phyloP scores from a whole-genome alignment of 2,113 vertebrate species.

The Tyrannus savana region DNA sequence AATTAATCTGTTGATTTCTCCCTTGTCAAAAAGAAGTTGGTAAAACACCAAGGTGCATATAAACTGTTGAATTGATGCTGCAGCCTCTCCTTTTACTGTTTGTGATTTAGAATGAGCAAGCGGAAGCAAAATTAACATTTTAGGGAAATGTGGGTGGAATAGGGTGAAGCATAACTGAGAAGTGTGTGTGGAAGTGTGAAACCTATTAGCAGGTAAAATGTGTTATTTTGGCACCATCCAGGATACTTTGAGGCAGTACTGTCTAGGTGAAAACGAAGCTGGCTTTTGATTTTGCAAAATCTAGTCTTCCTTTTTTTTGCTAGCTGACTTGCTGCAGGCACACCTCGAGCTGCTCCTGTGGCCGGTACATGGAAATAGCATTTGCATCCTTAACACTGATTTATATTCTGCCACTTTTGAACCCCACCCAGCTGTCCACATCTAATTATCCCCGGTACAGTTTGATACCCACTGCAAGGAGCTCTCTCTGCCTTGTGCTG shows the following conservation, averaged over 20 bases:
- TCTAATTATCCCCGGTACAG: accelerated
- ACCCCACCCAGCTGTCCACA: too few species aligned
- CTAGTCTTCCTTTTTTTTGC: not conserved
- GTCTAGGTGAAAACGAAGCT: not conserved
- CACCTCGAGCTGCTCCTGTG: not conserved
- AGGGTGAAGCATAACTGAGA: not conserved
- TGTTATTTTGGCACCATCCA: not conserved
- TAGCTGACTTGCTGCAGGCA: too few species aligned
- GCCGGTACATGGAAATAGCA: not conserved
- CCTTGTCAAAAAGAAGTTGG: not conserved
- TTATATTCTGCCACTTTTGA: not conserved
- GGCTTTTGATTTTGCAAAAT: not conserved
- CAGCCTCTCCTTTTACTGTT: not conserved
- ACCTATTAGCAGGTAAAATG: not conserved
- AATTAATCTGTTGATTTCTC: conserved; percentile 42
- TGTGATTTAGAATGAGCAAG: not conserved
- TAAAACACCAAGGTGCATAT: not conserved
- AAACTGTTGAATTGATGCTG: not conserved
- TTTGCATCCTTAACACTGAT: not conserved
- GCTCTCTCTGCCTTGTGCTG: not conserved
- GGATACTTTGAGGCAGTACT: not conserved
- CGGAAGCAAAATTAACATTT: not conserved
- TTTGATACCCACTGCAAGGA: not conserved
- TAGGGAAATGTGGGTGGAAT: not conserved
- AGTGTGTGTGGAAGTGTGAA: not conserved